Evolutionary conservation across 1,140 invertebrate genomes (phyloP), one percentile per base, ranked within the genome.

Genomic region (Dendroctonus ponderosae): DNA sequence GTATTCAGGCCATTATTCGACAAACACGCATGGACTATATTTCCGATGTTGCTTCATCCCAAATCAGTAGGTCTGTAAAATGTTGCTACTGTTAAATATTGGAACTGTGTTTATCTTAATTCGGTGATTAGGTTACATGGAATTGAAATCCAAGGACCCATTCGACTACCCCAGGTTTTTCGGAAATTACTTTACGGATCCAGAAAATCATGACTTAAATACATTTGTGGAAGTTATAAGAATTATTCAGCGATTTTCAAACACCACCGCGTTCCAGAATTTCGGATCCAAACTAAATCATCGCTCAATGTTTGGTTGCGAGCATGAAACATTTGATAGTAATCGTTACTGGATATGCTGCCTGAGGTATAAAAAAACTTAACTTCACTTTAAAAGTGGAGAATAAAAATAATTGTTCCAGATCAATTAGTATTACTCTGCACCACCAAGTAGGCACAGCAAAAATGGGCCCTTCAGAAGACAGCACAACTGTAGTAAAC

Each of bases 1-100:
- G 7, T 71, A 6, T 70, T 61, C 9, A 49, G 50, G 26, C 69
- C 61, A 8, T 62, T 77, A 15, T 82, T 86, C 63, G 77, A 80
- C 46, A 76, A 78, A n/a, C 85, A 89, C 69, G 84, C 82, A 7
- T 91, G 85, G 75, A 84, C 85, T 0, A 80, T 91, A 11, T 80
- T 89, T 70, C 86, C 89, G 0, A 89, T 91, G 79, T 74, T 91
- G 0, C 82, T 91, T 38, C 82, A 89, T 75, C 91, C 93, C 0
- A 85, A 88, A 75, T 91, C 89, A 0, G 80, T 84, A 59, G 92
- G 92, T 3, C 15, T 7, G 12, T 53, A 6, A 7, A 37, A 15
- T 11, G n/a, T 26, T 12, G 7, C 9, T 8, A 51, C 26, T 26
- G 26, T 26, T 26, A 12, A 51, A 11, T 12, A 51, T 12, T 12